Evolutionary conservation across 2,113 vertebrate genomes (phyloP).

Genomic region (Macaca fascicularis): T2T-MFA8v1.1 NC_088385.1:7314501-7315000

Average conservation of each 20-base stretch:
- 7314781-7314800: background rate
- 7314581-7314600: background rate
- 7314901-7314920: too few relatives aligned
- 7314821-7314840: background rate
- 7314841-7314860: background rate
- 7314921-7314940: accelerated
- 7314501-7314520: background rate
- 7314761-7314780: background rate
- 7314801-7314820: background rate
- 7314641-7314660: background rate
- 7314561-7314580: background rate
- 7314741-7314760: background rate
- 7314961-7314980: too few relatives aligned
- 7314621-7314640: background rate
- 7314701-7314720: background rate
- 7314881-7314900: too few relatives aligned
- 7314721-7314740: background rate
- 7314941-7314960: too few relatives aligned
- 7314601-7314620: background rate
- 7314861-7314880: background rate
- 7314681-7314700: background rate
- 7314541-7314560: background rate
- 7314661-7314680: background rate
- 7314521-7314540: background rate
- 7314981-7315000: too few relatives aligned